These are phyloP conservation scores for Delichon dasypus DNA, from an alignment of 2,797 vertebrate genomes.

Conservation along the genomic window DNA sequence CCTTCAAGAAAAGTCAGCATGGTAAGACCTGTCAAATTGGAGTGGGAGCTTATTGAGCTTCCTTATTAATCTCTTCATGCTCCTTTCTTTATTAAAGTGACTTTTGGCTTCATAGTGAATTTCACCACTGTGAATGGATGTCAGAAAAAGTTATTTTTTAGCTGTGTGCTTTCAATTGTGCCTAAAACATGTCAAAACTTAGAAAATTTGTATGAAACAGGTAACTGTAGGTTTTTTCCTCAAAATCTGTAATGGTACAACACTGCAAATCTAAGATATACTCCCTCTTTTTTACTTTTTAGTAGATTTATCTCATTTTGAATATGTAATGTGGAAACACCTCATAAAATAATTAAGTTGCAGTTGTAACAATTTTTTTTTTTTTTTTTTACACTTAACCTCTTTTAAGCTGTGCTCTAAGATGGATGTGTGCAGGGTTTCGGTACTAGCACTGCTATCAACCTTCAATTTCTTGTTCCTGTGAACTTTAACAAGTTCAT, in stretches of 20 bases:
- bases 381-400: neutral
- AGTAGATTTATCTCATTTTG: neutral
- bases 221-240: neutral
- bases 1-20: neutral
- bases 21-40: neutral
- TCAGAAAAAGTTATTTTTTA: neutral
- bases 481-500: neutral
- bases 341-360: neutral
- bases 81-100: neutral
- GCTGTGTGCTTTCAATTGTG: neutral
- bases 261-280: fast-evolving
- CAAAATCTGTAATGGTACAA: neutral
- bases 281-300: neutral
- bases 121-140: neutral
- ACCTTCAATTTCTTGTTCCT: neutral
- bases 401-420: neutral
- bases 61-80: neutral
- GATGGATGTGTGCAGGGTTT: neutral
- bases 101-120: neutral
- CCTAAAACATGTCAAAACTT: neutral
- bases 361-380: neutral
- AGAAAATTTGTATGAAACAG: neutral
- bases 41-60: neutral
- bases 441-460: neutral
- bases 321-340: neutral